A percentile compares a stretch with the other conserved stretches of the same genome.
Evolutionary conservation across 2,113 vertebrate species (phyloP).

Genomic region (Pteruthius melanotis): DNA sequence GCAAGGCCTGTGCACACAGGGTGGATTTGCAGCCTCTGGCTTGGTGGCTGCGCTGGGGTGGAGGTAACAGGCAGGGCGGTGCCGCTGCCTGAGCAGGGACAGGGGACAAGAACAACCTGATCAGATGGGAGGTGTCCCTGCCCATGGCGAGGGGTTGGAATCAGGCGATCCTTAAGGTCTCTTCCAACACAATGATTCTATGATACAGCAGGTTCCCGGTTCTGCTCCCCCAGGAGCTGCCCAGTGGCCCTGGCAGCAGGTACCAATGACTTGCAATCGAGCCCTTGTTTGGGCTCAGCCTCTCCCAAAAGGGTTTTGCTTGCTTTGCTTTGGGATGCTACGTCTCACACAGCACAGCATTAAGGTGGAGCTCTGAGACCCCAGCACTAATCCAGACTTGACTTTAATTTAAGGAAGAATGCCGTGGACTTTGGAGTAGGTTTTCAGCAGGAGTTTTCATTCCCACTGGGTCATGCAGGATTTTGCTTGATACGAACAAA

Average conservation of each 20-base stretch:
- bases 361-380: background rate
- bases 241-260: background rate
- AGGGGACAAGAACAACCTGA: rapidly evolving
- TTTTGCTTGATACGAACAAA: background rate
- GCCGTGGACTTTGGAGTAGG: background rate
- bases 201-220: background rate
- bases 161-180: background rate
- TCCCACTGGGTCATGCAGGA: background rate
- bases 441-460: background rate
- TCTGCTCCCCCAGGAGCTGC: background rate
- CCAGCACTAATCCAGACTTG: rapidly evolving
- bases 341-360: background rate
- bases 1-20: background rate
- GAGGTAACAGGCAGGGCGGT: background rate
- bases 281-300: background rate
- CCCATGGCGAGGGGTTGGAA: background rate
- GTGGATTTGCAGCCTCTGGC: background rate
- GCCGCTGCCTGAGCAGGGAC: background rate
- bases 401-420: background rate
- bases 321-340: background rate
- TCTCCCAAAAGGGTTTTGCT: background rate
- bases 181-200: background rate
- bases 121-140: background rate
- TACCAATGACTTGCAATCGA: rapidly evolving
- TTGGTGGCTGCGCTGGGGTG: rapidly evolving